Base-by-base conservation (phyloP, 2,888 invertebrate genomes). In the Antheraea yamamai region DNA sequence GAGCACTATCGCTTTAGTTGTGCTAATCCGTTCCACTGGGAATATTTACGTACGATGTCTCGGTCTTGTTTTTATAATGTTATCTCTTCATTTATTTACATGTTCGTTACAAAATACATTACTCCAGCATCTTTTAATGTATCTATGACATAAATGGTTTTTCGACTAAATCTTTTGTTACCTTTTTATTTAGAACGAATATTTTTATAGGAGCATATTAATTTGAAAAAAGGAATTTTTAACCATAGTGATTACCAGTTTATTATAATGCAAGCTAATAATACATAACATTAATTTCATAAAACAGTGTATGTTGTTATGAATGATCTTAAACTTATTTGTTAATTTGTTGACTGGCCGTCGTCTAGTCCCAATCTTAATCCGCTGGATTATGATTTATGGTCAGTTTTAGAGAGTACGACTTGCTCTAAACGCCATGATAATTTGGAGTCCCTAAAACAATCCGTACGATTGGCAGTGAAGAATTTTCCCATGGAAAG, bases 1-100 rank as follows among this genome's bases (percentile, higher is more conserved):
- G 30, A 30, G 84, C 82, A 84, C 89, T 91, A 89, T 88, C 85
- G 83, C 81, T 86, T 86, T 86, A 81, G 82, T 85, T 84, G 82
- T 84, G 86, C 85, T 89, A 88, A 89, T 88, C 84, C 84, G 81
- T 83, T 84, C 83, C 81, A 81, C 83, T 78, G 39, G 74, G 72
- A 61, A 78, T 80, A 79, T 76, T 74, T 79, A 79, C 80, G 75
- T 80, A 78, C 75, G 30, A 39, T 68, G 75, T 73, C 23, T 39
- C 23, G 30, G 78, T 74, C 61, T 76, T 73, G 71, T 74, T 76
- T 77, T 73, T 76, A 74, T 55, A 68, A 75, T 71, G 52, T 72
- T 71, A n/a, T 73, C 73, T 72, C 73, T 74, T 75, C 39, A 75
- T 74, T 76, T 76, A 75, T 71, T 77, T 52, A 12, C 68, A 51